Percentiles rank a stretch among this genome's conserved stretches.
Conservation (phyloP, 2,888 invertebrate species). For the Tromatobia lineatoria region DNA sequence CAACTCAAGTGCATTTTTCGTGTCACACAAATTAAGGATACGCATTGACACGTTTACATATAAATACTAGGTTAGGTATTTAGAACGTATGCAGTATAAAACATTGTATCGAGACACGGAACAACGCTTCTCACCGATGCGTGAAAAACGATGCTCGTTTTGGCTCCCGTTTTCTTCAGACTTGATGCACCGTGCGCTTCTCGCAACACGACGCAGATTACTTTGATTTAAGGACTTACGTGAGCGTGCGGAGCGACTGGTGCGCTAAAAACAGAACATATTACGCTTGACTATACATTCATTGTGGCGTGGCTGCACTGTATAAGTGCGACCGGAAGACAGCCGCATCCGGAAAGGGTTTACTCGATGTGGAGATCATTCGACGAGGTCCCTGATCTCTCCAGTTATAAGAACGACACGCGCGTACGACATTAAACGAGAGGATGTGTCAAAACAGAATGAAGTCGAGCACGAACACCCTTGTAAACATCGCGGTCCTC, state of each 20-base stretch:
- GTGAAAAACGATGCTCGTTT: neutral
- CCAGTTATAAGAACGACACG: conserved; percentile 76
- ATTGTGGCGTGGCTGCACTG: conserved; percentile 3
- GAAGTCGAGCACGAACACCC: conserved; percentile 39
- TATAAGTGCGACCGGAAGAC: conserved; percentile 54
- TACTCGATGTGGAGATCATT: neutral
- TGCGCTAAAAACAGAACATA: conserved; percentile 20
- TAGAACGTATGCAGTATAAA: neutral
- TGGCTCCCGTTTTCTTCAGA: neutral
- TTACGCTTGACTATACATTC: neutral
- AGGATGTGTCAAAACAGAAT: conserved; percentile 74
- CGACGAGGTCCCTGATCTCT: conserved; percentile 71
- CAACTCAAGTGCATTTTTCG: neutral
- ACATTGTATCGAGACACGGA: conserved; percentile 1
- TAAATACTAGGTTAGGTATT: neutral
- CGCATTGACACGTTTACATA: neutral
- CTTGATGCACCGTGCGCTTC: conserved; percentile 1
- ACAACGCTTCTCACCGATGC: conserved; percentile 6
- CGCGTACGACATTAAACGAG: conserved; percentile 77
- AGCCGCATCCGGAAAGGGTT: conserved; percentile 54
- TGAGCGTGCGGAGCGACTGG: conserved; percentile 5
- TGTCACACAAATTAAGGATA: neutral
- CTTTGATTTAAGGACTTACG: conserved; percentile 29
- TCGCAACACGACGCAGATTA: conserved; percentile 24
- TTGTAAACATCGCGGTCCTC: conserved; percentile 18